Base-by-base conservation (phyloP, 2,797 vertebrate genomes). In the Schizopygopsis malacanthus region DNA sequence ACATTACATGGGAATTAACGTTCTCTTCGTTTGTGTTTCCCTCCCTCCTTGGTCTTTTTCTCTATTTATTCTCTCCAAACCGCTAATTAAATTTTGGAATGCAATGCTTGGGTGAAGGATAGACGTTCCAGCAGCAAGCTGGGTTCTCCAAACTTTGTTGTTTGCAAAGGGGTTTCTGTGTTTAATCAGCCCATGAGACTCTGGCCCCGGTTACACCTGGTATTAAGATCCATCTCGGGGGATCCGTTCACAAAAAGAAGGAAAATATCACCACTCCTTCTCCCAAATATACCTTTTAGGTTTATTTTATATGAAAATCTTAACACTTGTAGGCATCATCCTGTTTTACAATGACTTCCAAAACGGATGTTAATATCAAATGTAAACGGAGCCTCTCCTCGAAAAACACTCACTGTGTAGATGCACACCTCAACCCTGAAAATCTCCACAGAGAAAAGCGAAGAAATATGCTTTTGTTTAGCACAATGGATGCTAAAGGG, bases 21-120 rank as follows among this genome's bases (percentile, higher is more conserved):
- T 85, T 89, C 85, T 78, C 67, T 85, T 76, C 84, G 85, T 87
- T 86, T 65, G 87, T 76, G 71, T 72, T 80, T 82, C 45, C 59
- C 70, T 81, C 81, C 41, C 87, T 89, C 79, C 79, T 28, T 82
- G 85, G 79, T 80, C 76, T 81, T 88, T 85, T 77, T 33, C 61
- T 86, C 87, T 87, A 89, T 71, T 91, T 89, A 90, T 85, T 91
- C 92, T 88, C 88, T 93, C 91, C 89, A 90, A 37, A 37, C 87
- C 54, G 13, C 90, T 93, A 95, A 94, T 94, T 90, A 94, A 90
- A 93, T 93, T 92, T 93, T 94, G 92, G 93, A 95, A 91, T 56
- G 92, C 88, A 90, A 75, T 63, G 15, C 85, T 91, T 82, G n/a
- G 67, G 54, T 67, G 83, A 87, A 59, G 33, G 71, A 73, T 93